phyloP scores from a whole-genome alignment of 2,797 vertebrate species.

The Sparidentex hasta region DNA sequence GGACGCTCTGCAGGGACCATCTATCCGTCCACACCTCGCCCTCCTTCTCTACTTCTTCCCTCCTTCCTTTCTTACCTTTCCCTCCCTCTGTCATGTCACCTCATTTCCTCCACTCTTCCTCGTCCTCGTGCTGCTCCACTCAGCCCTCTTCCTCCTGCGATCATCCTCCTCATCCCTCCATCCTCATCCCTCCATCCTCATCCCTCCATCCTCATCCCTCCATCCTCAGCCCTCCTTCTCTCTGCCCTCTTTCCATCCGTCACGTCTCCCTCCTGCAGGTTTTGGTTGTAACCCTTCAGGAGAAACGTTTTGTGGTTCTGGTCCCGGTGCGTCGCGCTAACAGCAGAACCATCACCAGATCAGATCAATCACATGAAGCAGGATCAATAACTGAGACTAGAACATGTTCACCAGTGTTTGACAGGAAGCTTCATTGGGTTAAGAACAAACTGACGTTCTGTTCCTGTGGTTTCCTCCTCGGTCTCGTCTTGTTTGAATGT shows the following conservation, averaged over 20 bases:
- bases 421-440: no score
- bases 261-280: not conserved
- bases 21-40: slow-evolving; percentile 38
- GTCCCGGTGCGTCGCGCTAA: not conserved
- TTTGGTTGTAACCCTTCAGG: no score
- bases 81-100: not conserved
- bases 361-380: not conserved
- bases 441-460: no score
- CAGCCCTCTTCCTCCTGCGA: not conserved
- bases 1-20: slow-evolving; percentile 44
- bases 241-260: not conserved
- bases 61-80: not conserved
- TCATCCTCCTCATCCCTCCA: not conserved
- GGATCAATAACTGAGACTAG: no score
- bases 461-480: no score
- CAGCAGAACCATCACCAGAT: not conserved
- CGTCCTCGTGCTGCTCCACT: not conserved
- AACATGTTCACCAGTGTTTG: no score
- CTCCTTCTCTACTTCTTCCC: slow-evolving; percentile 4
- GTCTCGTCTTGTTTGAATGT: no score
- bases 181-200: not conserved
- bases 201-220: not conserved
- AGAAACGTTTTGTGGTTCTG: not conserved
- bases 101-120: not conserved
- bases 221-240: not conserved